These are phyloP conservation scores for Aplocera efformata DNA, from an alignment of 2,888 invertebrate genomes.

Conservation along the genomic window DNA sequence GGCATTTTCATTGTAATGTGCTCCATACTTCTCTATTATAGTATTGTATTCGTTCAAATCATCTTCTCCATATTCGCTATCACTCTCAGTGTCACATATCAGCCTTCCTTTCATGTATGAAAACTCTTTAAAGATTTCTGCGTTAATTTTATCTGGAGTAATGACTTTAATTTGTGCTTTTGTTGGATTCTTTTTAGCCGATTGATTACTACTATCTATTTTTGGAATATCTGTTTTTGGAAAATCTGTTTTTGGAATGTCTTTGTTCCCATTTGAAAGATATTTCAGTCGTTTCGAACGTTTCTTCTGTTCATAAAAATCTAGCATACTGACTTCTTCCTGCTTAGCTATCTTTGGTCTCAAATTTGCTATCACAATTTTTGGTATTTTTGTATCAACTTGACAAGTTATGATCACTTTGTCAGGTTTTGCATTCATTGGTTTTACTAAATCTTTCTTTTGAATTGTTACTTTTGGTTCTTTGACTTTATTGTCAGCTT, in stretches of 20 bases:
- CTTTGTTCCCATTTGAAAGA: conserved; percentile 49
- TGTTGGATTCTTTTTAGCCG: conserved; percentile 24
- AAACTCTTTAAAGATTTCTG: conserved; percentile 66
- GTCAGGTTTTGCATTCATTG: conserved; percentile 52
- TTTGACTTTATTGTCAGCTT: conserved; percentile 50
- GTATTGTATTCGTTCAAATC: conserved; percentile 66
- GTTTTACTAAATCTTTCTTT: conserved; percentile 48
- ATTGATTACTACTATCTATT: conserved; percentile 36
- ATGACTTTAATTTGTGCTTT: conserved; percentile 46
- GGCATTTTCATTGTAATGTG: conserved; percentile 64
- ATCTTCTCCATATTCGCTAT: conserved; percentile 74
- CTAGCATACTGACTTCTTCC: conserved; percentile 70
- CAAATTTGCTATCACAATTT: conserved; percentile 63
- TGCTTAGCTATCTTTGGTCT: conserved; percentile 46
- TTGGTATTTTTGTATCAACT: conserved; percentile 62
- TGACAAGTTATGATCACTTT: conserved; percentile 63
- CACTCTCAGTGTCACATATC: conserved; percentile 66
- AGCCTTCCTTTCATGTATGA: conserved; percentile 45
- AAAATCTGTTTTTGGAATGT: conserved; percentile 37
- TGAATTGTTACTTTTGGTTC: conserved; percentile 44
- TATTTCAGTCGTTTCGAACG: conserved; percentile 66
- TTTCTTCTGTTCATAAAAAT: conserved; percentile 77
- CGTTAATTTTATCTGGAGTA: conserved; percentile 62
- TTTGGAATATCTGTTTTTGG: conserved; percentile 44
- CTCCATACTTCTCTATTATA: conserved; percentile 74